Base-by-base conservation (phyloP, 2,113 vertebrate species). In the Microtus pennsylvanicus region DNA sequence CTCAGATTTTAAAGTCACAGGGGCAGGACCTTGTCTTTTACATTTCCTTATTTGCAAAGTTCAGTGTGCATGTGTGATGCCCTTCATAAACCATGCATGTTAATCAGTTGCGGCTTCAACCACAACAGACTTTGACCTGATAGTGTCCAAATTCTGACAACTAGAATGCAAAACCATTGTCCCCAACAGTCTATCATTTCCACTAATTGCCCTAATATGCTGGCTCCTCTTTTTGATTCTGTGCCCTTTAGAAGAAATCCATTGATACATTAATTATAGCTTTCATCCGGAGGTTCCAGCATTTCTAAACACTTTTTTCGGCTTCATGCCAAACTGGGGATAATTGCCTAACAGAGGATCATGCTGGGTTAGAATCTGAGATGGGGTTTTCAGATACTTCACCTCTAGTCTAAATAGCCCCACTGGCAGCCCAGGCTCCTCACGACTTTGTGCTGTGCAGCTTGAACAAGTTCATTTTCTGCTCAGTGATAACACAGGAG, bases 251-350 rank as follows among this genome's bases (percentile, higher is more conserved):
- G 88, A 88, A 97, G 89, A 95, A 94, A 90, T 90, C 91, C 67
- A 94, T 85, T 93, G 97, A 96, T 94, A 92, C 85, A 94, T 98
- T 98, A 96, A 97, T 96, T 96, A 96, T 5, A 96, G 30, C 91
- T 97, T 92, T 98, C 97, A 97, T 96, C 61, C 1, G 74, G 63
- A 96, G 52, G 82, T 47, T 91, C 5, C 69, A 93, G 87, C 75
- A 85, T 96, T 97, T 98, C 97, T 90, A 97, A 98, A 95, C 87
- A 95, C 97, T 77, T 98, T 95, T 96, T 97, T 97, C 97, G 89
- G 96, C 98, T 96, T 96, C 82, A 69, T 95, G 87, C 93, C 96
- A 95, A 97, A 97, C 87, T 96, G 97, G 94, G 94, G 67, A 94
- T 98, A 97, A 98, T 96, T 98, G 90, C 96, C 50, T 38, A 92